These are phyloP conservation scores for Pyrgus malvae DNA, from an alignment of 2,888 invertebrate species.

Conservation along the genomic window DNA sequence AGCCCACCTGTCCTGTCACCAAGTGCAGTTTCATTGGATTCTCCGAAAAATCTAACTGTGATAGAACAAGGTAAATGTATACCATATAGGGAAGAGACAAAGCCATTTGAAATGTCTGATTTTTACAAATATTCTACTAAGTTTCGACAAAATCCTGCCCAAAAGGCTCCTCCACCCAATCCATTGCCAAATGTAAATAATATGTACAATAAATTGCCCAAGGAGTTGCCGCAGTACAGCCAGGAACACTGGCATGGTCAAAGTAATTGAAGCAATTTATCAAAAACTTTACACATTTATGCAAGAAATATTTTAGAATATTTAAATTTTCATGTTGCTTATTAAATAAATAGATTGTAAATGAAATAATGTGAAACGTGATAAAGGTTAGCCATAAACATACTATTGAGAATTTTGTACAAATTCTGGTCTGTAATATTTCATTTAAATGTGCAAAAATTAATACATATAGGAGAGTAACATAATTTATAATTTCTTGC, in stretches of 20 bases:
- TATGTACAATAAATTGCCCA: constrained; percentile 66
- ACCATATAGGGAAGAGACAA: constrained; percentile 95
- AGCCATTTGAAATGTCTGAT: constrained; percentile 98
- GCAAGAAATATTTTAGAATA: no score
- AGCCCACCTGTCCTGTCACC: constrained; percentile 68
- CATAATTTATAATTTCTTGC: constrained; percentile 11
- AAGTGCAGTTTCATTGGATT: constrained; percentile 84
- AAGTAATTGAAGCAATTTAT: constrained; percentile 55
- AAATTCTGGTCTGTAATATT: no score
- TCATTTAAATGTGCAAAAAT: no score
- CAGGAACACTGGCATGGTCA: constrained; percentile 72
- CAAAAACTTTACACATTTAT: no score
- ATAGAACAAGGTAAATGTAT: constrained; percentile 94
- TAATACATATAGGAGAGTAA: no score
- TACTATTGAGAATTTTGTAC: no score
- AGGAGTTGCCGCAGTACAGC: constrained; percentile 67
- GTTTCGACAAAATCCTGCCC: constrained; percentile 84
- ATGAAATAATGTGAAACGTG: no score
- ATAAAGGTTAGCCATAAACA: no score
- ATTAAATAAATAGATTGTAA: no score
- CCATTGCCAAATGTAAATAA: constrained; percentile 50
- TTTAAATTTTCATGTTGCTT: no score
- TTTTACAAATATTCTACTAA: constrained; percentile 99
- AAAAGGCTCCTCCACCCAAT: constrained; percentile 50
- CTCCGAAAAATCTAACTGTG: constrained; percentile 91